Evolutionary conservation across 2,797 vertebrate genomes (phyloP).

Genomic region (Aselliscus stoliczkanus): DNA sequence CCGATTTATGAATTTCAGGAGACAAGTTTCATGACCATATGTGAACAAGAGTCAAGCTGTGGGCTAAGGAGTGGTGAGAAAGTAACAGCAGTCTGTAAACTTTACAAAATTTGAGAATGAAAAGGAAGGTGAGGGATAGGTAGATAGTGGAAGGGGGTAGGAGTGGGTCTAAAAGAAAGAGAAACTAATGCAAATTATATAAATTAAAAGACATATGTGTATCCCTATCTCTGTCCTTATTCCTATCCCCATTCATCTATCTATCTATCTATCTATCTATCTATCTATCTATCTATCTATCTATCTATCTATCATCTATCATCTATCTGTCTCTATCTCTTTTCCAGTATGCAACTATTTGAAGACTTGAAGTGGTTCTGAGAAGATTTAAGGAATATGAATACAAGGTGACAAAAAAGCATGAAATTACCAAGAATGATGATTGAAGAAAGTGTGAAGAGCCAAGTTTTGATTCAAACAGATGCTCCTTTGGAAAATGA

Average conservation of each 20-base stretch:
- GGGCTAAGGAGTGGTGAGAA: not conserved
- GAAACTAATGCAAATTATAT: not conserved
- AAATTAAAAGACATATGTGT: not conserved
- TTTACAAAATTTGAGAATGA: not conserved
- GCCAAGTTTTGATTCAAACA: not conserved
- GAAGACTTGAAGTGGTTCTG: not conserved
- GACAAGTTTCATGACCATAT: not conserved
- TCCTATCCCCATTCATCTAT: no score
- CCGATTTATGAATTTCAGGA: not conserved
- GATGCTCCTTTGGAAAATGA: not conserved
- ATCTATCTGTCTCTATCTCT: not conserved
- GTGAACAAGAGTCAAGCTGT: not conserved
- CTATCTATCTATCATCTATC: no score
- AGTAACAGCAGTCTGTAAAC: not conserved
- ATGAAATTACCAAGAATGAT: not conserved
- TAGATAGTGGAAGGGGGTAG: not conserved
- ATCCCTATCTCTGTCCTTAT: no score
- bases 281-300: no score
- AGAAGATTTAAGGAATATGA: not conserved
- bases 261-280: no score
- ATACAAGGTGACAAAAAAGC: not conserved
- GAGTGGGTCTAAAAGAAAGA: not conserved
- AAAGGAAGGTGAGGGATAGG: not conserved
- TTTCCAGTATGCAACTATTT: not conserved
- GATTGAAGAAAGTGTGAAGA: not conserved